Base-by-base conservation (phyloP, 2,797 vertebrate genomes). In the Channa striata region DNA sequence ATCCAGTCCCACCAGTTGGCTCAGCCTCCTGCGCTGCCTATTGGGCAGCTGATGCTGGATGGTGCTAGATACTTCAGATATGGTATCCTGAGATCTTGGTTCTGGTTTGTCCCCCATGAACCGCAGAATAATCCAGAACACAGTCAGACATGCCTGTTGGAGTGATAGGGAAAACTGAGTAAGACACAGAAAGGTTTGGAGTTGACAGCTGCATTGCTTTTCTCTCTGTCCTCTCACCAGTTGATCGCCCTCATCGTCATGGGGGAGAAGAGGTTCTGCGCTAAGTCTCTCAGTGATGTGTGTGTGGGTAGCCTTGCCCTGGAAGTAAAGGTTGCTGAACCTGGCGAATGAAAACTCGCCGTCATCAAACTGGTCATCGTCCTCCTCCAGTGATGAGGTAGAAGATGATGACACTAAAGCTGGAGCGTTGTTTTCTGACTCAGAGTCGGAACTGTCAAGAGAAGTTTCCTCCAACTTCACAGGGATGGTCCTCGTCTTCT, bases 91-190 rank as follows among this genome's bases (percentile, higher is more conserved):
- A 13, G 91, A 65, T 54, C 74, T 91, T 2, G 95, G 96, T 72
- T 99, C 98, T 0, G 95, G 94, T 20, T 97, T 81, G 80, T 99
- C 98, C 6, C 93, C 97, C 97, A 99, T 99, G 91, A 96, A 99
- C 64, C 96, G 95, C 85, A 98, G 74, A 76, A 99, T 97, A 74
- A 96, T 93, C 87, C 91, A 94, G 93, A 95, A 99, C 8, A 97
- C 86, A 0, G 93, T 94, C 52, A 96, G 86, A 68, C 96, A 96
- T 0, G 95, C 95, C 98, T 99, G 80, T 20, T 53, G 49, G 1
- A 57, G 36, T 4, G 9, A 60, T 25, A 66, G 42, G 25, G 66
- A 19, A 68, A 19, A 21, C 2, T 20, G 9, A 23, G 13, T 4
- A 30, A 48, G 40, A 64, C 52, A 46, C 1, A 5, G n/a, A 74